Evolutionary conservation across 2,797 vertebrate species (phyloP), one percentile per base, ranked within the genome.

Genomic region (Myioborus melanocephalus): DNA sequence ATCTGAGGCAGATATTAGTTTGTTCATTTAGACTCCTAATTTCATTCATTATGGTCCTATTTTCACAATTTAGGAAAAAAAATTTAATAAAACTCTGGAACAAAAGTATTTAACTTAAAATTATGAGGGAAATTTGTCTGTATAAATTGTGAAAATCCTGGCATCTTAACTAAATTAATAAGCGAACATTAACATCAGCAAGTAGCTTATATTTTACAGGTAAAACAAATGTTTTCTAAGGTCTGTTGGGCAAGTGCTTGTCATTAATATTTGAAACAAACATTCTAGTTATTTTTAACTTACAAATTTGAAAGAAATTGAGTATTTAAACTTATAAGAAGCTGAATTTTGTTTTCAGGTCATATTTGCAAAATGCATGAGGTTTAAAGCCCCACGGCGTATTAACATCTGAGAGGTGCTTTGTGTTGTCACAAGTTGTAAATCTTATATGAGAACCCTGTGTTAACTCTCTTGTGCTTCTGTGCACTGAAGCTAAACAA

Each of bases 361-460:
- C 96, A 95, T 94, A 92, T 95, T 94, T 97, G 93, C 88, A 96
- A 97, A 95, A 97, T 96, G 71, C 44, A 95, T 97, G 94, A 97
- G 79, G 28, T 88, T 96, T 96, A 96, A 96, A 97, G 55, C 85
- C 79, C 89, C 89, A 83, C 50, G n/a, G 92, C 56, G 15, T 94
- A 96, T 96, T 94, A 97, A 84, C 88, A 96, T 95, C 81, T 4
- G 16, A 89, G 89, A 95, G 79, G 90, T 95, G 82, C 90, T 96
- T 97, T 97, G 92, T 94, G 89, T 95, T 96, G 93, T 94, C 90
- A 96, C 89, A 97, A 96, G 92, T 91, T 93, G 94, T 96, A 95
- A 96, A 95, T 96, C 86, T 90, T 93, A 88, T 92, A 90, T 86
- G 80, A 97, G 85, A 95, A 47, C 65, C 80, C 59, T 94, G 78